Base-by-base conservation (phyloP, 2,797 vertebrate species). In the Pseudotriccus pelzelni region DNA sequence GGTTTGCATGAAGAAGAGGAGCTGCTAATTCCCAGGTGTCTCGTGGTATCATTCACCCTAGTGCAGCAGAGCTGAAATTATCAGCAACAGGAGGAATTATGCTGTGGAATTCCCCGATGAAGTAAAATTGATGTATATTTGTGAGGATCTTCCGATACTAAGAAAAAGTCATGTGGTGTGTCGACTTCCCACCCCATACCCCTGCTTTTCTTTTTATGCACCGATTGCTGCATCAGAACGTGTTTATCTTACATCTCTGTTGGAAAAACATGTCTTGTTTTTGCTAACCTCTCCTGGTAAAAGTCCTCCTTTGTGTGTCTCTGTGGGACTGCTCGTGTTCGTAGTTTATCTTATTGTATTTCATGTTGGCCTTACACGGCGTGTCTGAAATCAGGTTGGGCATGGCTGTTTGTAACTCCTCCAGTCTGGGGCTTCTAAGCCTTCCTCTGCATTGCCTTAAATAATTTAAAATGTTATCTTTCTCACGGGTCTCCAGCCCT, bases 391-490 rank as follows among this genome's bases (percentile, higher is more conserved):
- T 76, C 2, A 49, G 46, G 55, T 2, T 83, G 55, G 85, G 56
- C n/a, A 5, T 11, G 39, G 63, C 75, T 79, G 70, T 79, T 82
- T 41, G 32, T 37, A 58, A 53, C 34, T 79, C 19, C n/a, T 90
- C 14, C 30, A 62, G 22, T 59, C 49, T 68, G 59, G 34, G 0
- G 1, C 43, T 87, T 75, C 49, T 47, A 24, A 82, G 23, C 23
- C 43, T 85, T 84, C 25, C 32, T 78, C 37, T 0, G 1, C 50
- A 22, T 41, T 43, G 55, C 67, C 83, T 82, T 89, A 82, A 87
- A 89, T 93, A 87, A 91, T 87, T 72, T 24, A 87, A 68, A 68
- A 34, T 18, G 16, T 84, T 89, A 24, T 73, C 79, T 79, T 91
- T 82, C 56, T 82, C 9, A 7, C 27, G 49, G 30, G 28, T 87